phyloP scores from a whole-genome alignment of 2,113 vertebrate species.

The Pseudopodoces humilis region DNA sequence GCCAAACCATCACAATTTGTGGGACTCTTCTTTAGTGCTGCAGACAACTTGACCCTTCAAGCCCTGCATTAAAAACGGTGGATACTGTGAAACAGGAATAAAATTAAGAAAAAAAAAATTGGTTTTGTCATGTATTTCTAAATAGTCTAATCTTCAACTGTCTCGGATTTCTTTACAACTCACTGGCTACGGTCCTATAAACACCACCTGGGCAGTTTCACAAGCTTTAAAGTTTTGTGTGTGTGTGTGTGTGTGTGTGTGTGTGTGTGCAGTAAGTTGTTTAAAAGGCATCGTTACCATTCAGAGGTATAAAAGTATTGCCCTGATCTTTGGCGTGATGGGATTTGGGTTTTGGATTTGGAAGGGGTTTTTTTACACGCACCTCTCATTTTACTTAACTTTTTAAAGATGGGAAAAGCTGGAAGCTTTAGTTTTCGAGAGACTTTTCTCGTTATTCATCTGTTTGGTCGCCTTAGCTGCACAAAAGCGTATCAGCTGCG shows the following conservation, averaged over 20 bases:
- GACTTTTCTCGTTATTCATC: conserved; percentile 83
- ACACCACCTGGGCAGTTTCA: conserved; percentile 77
- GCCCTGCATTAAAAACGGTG: conserved; percentile 51
- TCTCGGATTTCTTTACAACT: conserved; percentile 66
- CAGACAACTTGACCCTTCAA: conserved; percentile 62
- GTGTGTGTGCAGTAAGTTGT: conserved; percentile 57
- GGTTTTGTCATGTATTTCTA: conserved; percentile 10
- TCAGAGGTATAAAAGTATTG: conserved; percentile 72
- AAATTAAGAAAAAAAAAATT: background rate
- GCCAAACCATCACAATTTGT: conserved; percentile 69
- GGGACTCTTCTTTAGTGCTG: conserved; percentile 65
- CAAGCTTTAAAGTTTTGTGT: conserved; percentile 75
- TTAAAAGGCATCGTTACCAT: conserved; percentile 72
- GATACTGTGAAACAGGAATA: background rate
- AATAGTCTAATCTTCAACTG: conserved; percentile 52
- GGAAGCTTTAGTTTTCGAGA: conserved; percentile 75
- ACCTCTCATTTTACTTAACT: conserved; percentile 77
- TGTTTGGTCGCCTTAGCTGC: conserved; percentile 85
- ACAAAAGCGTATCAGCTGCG: conserved; percentile 89
- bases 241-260: background rate
- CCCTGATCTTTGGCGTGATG: conserved; percentile 68
- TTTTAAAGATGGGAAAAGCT: conserved; percentile 78
- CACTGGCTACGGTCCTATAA: conserved; percentile 67
- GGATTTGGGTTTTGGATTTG: conserved; percentile 7
- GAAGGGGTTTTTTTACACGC: conserved; percentile 37